Evolutionary conservation across 2,888 invertebrate species (phyloP), one percentile per base, ranked within the genome.

Genomic region (Serrognathus titanus): DNA sequence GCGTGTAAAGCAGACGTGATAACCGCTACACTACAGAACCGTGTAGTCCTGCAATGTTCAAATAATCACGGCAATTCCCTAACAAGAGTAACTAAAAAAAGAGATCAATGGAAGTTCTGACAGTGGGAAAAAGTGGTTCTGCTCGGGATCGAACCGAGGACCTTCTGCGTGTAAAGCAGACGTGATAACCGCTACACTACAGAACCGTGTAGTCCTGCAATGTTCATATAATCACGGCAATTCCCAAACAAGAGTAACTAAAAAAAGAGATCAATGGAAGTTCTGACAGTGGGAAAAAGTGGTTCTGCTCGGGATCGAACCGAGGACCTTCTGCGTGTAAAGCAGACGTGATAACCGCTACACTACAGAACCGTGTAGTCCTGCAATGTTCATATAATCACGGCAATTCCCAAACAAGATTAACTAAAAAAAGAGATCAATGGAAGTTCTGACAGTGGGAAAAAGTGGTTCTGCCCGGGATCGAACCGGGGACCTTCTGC

Each of bases 81-180:
- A 3, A 20, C 20, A 4, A 20, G 20, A 4, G 20, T 20, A 20
- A 20, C 4, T 20, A 20, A 20, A 20, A 20, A 20, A 20, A 20
- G 20, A 20, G 20, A 20, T 20, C 3, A 4, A 20, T 20, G 20
- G 20, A 20, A 20, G 20, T 20, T 20, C 2, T 20, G 3, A 20
- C 20, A 20, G 4, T 20, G 20, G 20, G 4, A 3, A 61, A 54
- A 58, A 62, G 31, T 76, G 76, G 76, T 76, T 76, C 75, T 75
- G 75, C 75, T 76, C 77, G 77, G 77, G 77, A 73, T 77, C 75
- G 77, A 77, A 77, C 77, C 77, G 76, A 75, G 75, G 77, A 73
- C 76, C 77, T 76, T 77, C 75, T 77, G 76, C 76, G 76, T 77
- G 76, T 77, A 74, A 77, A 76, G 76, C 76, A 77, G 75, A 76